Percentiles rank a stretch among this genome's conserved stretches.
Conservation (phyloP, 2,888 invertebrate genomes). For the Hemaris fuciformis region DNA sequence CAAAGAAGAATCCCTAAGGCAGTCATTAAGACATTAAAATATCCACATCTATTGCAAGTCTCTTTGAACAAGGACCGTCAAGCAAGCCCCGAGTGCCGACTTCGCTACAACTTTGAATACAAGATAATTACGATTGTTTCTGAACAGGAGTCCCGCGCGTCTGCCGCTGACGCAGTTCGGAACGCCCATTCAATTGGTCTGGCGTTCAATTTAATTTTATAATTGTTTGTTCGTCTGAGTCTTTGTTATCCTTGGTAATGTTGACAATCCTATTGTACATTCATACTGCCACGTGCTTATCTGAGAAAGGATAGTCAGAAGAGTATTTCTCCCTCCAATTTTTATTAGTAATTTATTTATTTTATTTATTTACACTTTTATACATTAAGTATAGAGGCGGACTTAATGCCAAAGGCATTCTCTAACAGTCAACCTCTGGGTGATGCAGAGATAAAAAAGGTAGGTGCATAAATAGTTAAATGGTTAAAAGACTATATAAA, state of each 20-base stretch:
- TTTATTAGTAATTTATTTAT: too few species aligned
- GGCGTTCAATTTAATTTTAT: neutral
- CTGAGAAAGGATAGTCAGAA: too few species aligned
- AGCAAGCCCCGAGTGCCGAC: neutral
- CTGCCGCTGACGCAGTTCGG: neutral
- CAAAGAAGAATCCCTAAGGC: neutral
- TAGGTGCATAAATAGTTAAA: too few species aligned
- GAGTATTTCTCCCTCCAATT: too few species aligned
- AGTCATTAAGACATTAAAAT: neutral
- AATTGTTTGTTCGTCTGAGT: neutral
- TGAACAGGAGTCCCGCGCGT: neutral
- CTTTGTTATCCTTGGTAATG: neutral
- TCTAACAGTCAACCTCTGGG: too few species aligned
- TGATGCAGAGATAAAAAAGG: too few species aligned
- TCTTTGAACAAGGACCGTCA: neutral
- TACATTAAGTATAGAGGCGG: too few species aligned
- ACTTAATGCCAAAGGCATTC: too few species aligned
- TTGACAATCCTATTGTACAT: too few species aligned
- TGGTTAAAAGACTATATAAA: too few species aligned
- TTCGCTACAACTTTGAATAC: constrained; percentile 2
- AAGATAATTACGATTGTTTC: neutral
- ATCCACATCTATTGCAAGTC: neutral
- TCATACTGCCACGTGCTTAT: too few species aligned
- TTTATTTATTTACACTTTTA: too few species aligned
- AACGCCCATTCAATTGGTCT: neutral